Base-by-base conservation (phyloP, 2,113 vertebrate species). In the Oncorhynchus kisutch region DNA sequence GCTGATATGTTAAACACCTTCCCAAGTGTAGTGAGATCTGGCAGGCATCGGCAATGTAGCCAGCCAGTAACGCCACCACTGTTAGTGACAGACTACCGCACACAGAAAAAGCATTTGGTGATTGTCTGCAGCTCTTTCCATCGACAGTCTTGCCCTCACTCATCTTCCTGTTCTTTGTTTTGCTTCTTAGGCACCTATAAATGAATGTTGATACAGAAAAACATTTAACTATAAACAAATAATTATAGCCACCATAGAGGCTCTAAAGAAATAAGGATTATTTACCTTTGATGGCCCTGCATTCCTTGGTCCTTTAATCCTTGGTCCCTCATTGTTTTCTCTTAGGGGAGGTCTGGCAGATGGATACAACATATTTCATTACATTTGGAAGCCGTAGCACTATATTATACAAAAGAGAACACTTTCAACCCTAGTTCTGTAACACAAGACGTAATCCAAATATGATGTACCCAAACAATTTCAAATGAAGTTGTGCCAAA, bases 151-250 rank as follows among this genome's bases (percentile, higher is more conserved):
- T 67, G 48, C 59, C 77, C 70, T 92, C 86, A 91, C 78, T 91
- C 92, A 24, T 92, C 90, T 57, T 92, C 87, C 72, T 92, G 91
- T 59, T 94, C 92, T 78, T 91, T 85, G 77, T 92, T 94, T 81
- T 91, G 91, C 83, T 92, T 92, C 88, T 94, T 93, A 69, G 91
- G 86, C 59, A 86, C 75, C 90, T 92, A 83, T 8, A 45, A 12
- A 45, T 11, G 8, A 81, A 12, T 49, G 65, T 73, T 71, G 75
- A 48, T 12, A 72, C 4, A 64, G 22, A 39, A 24, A 67, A 39
- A 60, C 7, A 67, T 59, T 66, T 3, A 24, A 22, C 31, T 45
- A 59, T 5, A 24, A 4, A n/a, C 34, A 14, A 48, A 49, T 49
- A 27, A 45, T 31, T n/a, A 45, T 13, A 24, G 39, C 39, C 39